These are phyloP conservation scores for Tetraodon nigroviridis DNA, from an alignment of 2,113 vertebrate genomes.

Conservation along the genomic window DNA sequence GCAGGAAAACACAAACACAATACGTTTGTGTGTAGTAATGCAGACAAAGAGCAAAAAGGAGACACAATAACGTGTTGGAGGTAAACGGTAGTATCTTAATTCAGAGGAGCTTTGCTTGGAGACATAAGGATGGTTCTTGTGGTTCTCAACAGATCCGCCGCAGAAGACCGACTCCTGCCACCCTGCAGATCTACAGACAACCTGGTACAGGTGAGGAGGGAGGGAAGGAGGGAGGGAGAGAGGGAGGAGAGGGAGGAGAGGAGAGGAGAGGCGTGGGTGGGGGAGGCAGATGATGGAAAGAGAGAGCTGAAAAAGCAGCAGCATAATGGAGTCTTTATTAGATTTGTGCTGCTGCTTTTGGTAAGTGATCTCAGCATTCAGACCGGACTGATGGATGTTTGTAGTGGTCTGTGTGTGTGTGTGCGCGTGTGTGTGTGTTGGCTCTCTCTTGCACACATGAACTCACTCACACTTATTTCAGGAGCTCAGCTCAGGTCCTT, in stretches of 20 bases:
- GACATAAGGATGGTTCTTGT: slow-evolving; percentile 4
- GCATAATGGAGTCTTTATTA: slow-evolving; percentile 64
- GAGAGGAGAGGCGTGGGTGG: not conserved
- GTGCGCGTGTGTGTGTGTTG: slow-evolving; percentile 12
- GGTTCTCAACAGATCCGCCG: slow-evolving; percentile 83
- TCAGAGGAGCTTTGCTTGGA: no score
- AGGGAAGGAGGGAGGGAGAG: not conserved
- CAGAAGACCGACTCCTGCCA: slow-evolving; percentile 89
- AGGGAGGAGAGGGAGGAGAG: not conserved
- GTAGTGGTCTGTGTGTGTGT: slow-evolving; percentile 20
- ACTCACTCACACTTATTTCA: slow-evolving; percentile 32
- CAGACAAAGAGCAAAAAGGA: no score
- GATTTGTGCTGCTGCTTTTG: slow-evolving; percentile 51
- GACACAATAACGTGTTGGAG: no score
- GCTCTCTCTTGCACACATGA: slow-evolving; percentile 32
- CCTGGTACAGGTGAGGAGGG: slow-evolving; percentile 77
- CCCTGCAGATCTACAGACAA: slow-evolving; percentile 89
- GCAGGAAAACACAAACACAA: no score
- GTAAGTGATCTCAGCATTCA: slow-evolving; percentile 53
- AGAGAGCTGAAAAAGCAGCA: slow-evolving; percentile 24
- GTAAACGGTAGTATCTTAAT: no score
- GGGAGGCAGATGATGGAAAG: not conserved
- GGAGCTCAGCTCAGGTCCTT: slow-evolving; percentile 13
- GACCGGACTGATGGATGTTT: slow-evolving; percentile 46
- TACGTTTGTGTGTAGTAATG: no score